A percentile compares a stretch with the other conserved stretches of the same genome.
These are phyloP conservation scores for Plebejus melissa DNA, from an alignment of 2,888 invertebrate species.

Conservation along the genomic window DNA sequence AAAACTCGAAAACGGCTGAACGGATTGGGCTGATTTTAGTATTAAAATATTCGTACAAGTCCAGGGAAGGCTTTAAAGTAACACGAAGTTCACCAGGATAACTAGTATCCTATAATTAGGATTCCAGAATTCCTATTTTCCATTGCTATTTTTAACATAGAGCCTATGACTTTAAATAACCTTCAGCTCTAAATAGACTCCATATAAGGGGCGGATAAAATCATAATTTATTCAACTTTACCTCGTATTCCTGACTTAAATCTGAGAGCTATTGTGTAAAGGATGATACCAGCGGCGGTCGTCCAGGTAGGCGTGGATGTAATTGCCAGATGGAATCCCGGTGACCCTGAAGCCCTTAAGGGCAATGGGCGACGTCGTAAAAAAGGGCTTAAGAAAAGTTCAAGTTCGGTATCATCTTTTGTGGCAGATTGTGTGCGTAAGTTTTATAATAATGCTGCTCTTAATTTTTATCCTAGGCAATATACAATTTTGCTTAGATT, in stretches of 20 bases:
- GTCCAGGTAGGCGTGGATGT: slow-evolving; percentile 1
- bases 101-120: not conserved
- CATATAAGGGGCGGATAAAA: not conserved
- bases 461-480: too few species aligned
- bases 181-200: not conserved
- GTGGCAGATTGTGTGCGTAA: too few species aligned
- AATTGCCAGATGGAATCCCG: not conserved
- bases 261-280: not conserved
- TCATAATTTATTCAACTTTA: not conserved
- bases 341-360: slow-evolving; percentile 2
- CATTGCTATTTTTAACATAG: not conserved
- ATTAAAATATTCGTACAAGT: too few species aligned
- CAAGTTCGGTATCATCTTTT: not conserved
- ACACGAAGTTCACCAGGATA: too few species aligned
- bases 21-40: too few species aligned
- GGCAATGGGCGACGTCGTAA: not conserved
- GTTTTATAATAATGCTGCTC: too few species aligned
- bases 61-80: too few species aligned
- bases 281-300: not conserved
- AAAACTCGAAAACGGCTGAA: too few species aligned
- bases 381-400: not conserved
- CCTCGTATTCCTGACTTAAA: not conserved
- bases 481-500: too few species aligned
- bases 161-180: not conserved
- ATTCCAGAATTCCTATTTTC: not conserved